Evolutionary conservation across 2,888 invertebrate genomes (phyloP), one percentile per base, ranked within the genome.

Genomic region (Crematogaster levior): DNA sequence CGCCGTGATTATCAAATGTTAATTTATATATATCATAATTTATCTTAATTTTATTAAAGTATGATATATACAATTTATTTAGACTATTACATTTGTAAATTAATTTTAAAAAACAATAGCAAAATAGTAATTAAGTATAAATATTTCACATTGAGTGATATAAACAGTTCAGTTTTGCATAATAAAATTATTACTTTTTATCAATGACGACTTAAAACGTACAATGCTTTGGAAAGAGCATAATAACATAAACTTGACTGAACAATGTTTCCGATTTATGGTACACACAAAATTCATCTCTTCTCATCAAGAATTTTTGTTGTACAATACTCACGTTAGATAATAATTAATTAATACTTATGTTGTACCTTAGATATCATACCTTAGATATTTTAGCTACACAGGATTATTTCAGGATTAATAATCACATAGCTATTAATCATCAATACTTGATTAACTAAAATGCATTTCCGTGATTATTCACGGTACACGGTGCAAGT

Each of bases 161-260:
- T 43, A 30, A 51, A 51, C n/a, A 48, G 30, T 21, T 68, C n/a
- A 46, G 24, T 4, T 21, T 68, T 0, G 1, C 5, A 3, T 18
- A 53, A 70, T 40, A 6, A 5, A 5, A 9, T 70, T 43, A 40
- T 1, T 24, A 7, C 4, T 43, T 1, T n/a, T 53, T 53, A 40
- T 27, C 27, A 12, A 15, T 1, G 5, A 43, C n/a, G 7, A 58
- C 27, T 73, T n/a, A 15, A 58, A 21, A 43, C 5, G 2, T 40
- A 56, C 15, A 65, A 30, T 30, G 12, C 1, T 37, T 72, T 27
- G 24, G 2, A 48, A 4, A 10, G 4, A 1, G 0, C 46, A 43
- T 7, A n/a, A 30, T 3, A 60, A 51, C 82, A 85, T 83, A 82
- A 51, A 68, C 53, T 18, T 60, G 7, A 46, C 15, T 30, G 15